Evolutionary conservation across 2,113 vertebrate genomes (phyloP), one percentile per base, ranked within the genome.

Genomic region (Lucifuga dentata): DNA sequence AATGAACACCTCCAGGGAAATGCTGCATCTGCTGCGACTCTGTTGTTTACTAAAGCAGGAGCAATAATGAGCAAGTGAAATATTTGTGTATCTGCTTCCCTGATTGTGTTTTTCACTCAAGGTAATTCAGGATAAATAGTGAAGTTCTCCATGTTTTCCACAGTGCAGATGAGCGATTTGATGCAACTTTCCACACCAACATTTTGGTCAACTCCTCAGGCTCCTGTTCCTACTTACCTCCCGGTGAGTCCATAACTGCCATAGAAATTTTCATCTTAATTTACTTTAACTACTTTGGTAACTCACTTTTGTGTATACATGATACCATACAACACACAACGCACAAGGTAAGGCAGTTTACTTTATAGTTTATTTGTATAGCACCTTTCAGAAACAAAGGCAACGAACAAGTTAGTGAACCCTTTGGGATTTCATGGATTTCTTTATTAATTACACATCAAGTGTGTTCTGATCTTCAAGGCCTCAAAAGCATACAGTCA

Each of bases 81-180:
- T 72, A 53, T 64, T 32, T 57, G 45, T 40, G 26, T 35, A 15
- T 58, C 19, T 48, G 9, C 15, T 52, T 23, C 5, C 1, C 29
- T 67, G 2, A 1, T 51, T 64, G 43, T 53, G 36, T 73, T 60
- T 60, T 68, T 9, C 45, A 12, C 20, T 26, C 15, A 19, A 60
- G 58, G 35, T 44, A n/a, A n/a, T n/a, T 32, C 23, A 79, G 19
- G 45, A 11, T 29, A 53, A 68, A 62, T 23, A 23, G 15, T 83
- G 20, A 73, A 5, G 1, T n/a, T 4, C 3, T 50, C 35, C 19
- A 2, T 88, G 36, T 81, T 52, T 45, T 50, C 23, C 89, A 73
- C 86, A 99, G 97, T 84, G 97, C 97, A 13, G 96, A 98, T 52
- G 96, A 98, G 84, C 89, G 94, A 24, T 98, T 97, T 65, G 96